Evolutionary conservation across 1,140 invertebrate species (phyloP).

Genomic region (Leptinotarsa texana): DNA sequence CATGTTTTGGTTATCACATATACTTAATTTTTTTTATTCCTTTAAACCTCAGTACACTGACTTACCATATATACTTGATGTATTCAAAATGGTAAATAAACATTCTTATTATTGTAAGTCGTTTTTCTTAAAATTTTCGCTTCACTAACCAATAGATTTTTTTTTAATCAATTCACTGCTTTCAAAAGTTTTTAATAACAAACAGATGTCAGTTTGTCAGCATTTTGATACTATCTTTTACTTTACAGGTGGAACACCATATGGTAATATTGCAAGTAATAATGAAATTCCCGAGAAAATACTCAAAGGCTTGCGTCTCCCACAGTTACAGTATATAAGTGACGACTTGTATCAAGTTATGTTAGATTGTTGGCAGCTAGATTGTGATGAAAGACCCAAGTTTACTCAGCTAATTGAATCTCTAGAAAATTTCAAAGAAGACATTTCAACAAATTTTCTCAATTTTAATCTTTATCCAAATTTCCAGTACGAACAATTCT

Average conservation of each 20-base stretch:
- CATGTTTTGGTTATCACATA: no score
- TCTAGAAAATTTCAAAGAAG: slow-evolving; percentile 44
- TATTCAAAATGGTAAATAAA: no score
- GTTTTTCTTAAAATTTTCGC: no score
- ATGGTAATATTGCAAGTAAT: slow-evolving; percentile 67
- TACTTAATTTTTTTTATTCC: no score
- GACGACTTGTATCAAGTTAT: slow-evolving; percentile 82
- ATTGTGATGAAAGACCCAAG: slow-evolving; percentile 75
- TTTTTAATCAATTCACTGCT: no score
- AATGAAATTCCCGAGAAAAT: slow-evolving; percentile 73
- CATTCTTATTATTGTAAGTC: no score
- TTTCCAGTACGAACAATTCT: slow-evolving; percentile 53
- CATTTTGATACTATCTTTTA: slow-evolving; percentile 9
- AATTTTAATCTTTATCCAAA: slow-evolving; percentile 45
- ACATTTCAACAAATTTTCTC: slow-evolving; percentile 36
- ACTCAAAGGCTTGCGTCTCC: slow-evolving; percentile 68
- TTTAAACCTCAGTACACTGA: no score
- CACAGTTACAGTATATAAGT: slow-evolving; percentile 71
- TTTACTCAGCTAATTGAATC: slow-evolving; percentile 64
- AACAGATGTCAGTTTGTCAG: no score
- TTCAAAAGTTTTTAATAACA: no score
- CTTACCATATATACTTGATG: no score
- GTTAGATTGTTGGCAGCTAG: slow-evolving; percentile 82
- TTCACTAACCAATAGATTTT: no score
- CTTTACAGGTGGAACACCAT: slow-evolving; percentile 72